phyloP scores from a whole-genome alignment of 1,140 invertebrate species.

The Hyles vespertilio region DNA sequence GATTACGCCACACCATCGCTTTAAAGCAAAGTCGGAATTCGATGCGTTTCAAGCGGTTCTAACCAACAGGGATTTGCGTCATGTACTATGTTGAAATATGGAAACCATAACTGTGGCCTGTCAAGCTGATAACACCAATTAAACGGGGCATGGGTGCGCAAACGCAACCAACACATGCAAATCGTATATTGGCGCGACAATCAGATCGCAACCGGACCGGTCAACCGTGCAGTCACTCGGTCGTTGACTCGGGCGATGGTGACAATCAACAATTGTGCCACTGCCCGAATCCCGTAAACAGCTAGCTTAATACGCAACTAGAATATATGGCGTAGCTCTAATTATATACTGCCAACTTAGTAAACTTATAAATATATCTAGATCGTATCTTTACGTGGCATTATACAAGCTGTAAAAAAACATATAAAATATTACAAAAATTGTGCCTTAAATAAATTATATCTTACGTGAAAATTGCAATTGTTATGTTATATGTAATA shows the following conservation, averaged over 20 bases:
- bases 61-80: background rate
- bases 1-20: too few species aligned
- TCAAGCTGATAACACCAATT: conserved; percentile 34
- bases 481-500: too few species aligned
- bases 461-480: too few species aligned
- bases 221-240: conserved; percentile 52
- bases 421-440: too few species aligned
- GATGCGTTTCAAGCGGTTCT: too few species aligned
- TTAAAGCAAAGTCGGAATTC: too few species aligned
- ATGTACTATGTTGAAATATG: background rate
- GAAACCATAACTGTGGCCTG: conserved; percentile 20
- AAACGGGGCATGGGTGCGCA: conserved; percentile 37
- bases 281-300: background rate
- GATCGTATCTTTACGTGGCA: too few species aligned
- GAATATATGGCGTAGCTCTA: too few species aligned
- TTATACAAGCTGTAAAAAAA: too few species aligned
- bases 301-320: background rate
- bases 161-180: conserved; percentile 61
- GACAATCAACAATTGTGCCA: conserved; percentile 24
- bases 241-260: conserved; percentile 39
- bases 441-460: too few species aligned
- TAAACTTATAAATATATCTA: too few species aligned
- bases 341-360: too few species aligned
- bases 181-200: conserved; percentile 64
- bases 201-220: conserved; percentile 65